These are phyloP conservation scores for Leptopilina drosophilae DNA, from an alignment of 2,888 invertebrate genomes.

Conservation along the genomic window DNA sequence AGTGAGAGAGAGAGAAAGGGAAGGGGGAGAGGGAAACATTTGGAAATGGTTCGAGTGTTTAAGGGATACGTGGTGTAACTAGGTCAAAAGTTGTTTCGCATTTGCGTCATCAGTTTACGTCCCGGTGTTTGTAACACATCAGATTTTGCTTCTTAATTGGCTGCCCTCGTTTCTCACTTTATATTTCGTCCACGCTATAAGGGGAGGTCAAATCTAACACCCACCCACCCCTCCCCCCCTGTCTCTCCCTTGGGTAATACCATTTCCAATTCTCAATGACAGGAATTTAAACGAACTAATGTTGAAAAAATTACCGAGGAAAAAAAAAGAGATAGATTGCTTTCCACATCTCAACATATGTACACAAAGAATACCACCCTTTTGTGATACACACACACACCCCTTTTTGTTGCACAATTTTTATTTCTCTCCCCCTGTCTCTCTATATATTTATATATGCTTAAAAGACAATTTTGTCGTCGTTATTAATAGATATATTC, in stretches of 20 bases:
- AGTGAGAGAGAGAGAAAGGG: not conserved
- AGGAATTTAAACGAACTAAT: not conserved
- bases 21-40: slow-evolving; percentile 4
- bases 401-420: no score
- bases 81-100: slow-evolving; percentile 36
- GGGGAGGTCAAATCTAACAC: slow-evolving; percentile 1
- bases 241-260: no score
- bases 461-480: not conserved
- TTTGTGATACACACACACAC: no score
- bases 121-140: slow-evolving; percentile 31
- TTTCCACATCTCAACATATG: no score
- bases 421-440: no score
- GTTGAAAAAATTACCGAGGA: no score
- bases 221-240: not conserved
- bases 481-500: no score
- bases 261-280: slow-evolving; percentile 13
- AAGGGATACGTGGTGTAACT: slow-evolving; percentile 30
- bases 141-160: slow-evolving; percentile 36
- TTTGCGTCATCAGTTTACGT: slow-evolving; percentile 39
- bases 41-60: slow-evolving; percentile 25
- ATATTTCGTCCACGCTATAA: slow-evolving; percentile 27
- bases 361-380: no score
- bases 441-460: no score
- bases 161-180: slow-evolving; percentile 28
- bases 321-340: no score